Evolutionary conservation across 2,888 invertebrate species (phyloP), one percentile per base, ranked within the genome.

Genomic region (Caradrina kadenii): DNA sequence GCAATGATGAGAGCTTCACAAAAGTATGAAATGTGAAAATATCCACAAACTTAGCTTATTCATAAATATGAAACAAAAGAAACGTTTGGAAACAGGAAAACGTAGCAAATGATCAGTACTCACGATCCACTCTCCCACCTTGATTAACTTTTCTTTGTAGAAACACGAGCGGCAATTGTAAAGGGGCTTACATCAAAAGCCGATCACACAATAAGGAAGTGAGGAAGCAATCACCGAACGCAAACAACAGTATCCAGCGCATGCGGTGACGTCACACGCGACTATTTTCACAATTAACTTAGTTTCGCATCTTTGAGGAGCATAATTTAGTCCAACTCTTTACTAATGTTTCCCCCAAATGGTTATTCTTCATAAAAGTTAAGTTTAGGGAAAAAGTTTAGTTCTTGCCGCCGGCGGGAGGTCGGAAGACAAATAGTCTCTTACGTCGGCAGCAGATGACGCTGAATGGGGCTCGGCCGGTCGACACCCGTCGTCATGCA

Each of bases 371-470:
- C 76, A 78, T 78, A 81, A 73, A 83, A 84, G 81, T 86, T 83
- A 81, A 83, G 82, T 72, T 76, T 69, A 56, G 68, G 71, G 79
- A 86, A 86, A 88, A 86, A 83, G 68, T 72, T 79, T 80, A 80
- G 86, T 87, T 88, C 88, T 88, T 87, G 86, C 80, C 73, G 69
- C 64, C 54, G 64, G 53, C 63, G 76, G 63, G 63, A 64, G 79
- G 73, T 35, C 60, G 73, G 74, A 82, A 87, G 89, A 90, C 82
- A 85, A 88, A 90, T 89, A 75, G 88, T 85, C 76, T 79, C 76
- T 70, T 75, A 81, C 80, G 88, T 88, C 89, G 76, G 39, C 42
- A 15, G 76, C 89, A 87, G 86, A 70, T 72, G 66, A 65, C 63
- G 63, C 58, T 75, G 78, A 76, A 76, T 70, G 69, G 78, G 65